Base-by-base conservation (phyloP, 2,888 invertebrate genomes). In the Drosophila meridionalis region DNA sequence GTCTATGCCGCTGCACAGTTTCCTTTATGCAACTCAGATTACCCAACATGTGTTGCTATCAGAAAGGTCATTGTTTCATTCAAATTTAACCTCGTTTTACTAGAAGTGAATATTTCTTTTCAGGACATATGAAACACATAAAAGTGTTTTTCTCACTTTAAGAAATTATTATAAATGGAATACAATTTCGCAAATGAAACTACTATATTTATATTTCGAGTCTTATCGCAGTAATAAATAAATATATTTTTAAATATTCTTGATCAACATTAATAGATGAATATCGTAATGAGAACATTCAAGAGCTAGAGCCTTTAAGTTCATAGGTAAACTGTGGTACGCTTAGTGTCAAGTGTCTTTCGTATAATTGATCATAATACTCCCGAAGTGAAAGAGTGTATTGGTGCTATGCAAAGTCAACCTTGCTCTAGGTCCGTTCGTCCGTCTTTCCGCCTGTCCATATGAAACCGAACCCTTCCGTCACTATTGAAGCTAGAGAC, bases 11-110 rank as follows among this genome's bases (percentile, higher is more conserved):
- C 40, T 14, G 32, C 34, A n/a, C 20, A 48, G 34, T 28, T 40
- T 32, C 11, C 20, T 28, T 57, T 40, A 50, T 14, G 36, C 7
- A 52, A 2, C 38, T 60, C 48, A 26, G 59, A 60, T 73, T 73
- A 52, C 55, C 7, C 45, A 36, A 55, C 36, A 56, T 60, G 7
- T 55, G 42, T 6, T 30, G 4, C 26, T n/a, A 26, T 34, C 5
- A 34, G 28, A 14, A 9, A 36, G 30, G 26, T 3, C 52, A 66
- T 60, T 60, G 65, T 66, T 43, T 12, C n/a, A 11, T 11, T 34
- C 8, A 5, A 32, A n/a, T 14, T 14, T 14, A 14, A 14, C 6
- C 28, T 28, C 3, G 1, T 12, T 47, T 30, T 5, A 7, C 7
- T 48, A 3, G 0, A 7, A 28, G 5, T 6, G 11, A 20, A 20